Evolutionary conservation across 2,113 vertebrate species (phyloP).

Genomic region (Suricata suricatta): DNA sequence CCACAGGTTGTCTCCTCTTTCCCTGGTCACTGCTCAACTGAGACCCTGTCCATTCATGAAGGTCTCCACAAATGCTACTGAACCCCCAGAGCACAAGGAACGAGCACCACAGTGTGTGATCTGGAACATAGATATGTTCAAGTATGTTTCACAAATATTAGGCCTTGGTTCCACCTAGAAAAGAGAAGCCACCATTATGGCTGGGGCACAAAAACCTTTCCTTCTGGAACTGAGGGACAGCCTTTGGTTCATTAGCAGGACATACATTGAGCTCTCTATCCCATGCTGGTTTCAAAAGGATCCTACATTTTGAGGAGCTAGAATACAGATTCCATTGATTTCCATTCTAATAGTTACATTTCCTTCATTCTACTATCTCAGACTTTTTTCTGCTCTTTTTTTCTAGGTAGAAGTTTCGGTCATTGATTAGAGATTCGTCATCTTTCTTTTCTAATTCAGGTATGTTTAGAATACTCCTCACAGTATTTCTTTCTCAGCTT

Average conservation of each 20-base stretch:
- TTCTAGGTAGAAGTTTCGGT: not conserved
- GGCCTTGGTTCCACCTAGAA: not conserved
- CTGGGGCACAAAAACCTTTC: not conserved
- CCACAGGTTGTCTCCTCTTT: not conserved
- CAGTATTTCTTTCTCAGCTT: not conserved
- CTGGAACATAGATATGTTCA: not conserved
- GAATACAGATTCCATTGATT: not conserved
- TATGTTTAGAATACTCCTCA: not conserved
- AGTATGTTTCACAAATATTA: not conserved
- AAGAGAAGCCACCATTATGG: not conserved
- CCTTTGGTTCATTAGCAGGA: not conserved
- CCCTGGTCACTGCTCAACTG: not conserved
- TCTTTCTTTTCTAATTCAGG: not conserved
- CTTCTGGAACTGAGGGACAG: not conserved
- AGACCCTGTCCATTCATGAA: not conserved
- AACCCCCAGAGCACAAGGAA: not conserved
- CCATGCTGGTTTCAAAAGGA: not conserved
- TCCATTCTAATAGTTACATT: not conserved
- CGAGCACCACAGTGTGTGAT: not conserved
- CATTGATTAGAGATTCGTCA: not conserved
- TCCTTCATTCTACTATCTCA: not conserved
- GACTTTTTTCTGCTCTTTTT: not conserved
- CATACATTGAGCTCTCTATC: not conserved
- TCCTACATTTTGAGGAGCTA: not conserved
- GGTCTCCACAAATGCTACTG: not conserved